Percentiles rank a stretch among this genome's conserved stretches.
Conservation (phyloP, 2,113 vertebrate species). For the Cyanoramphus novaezelandiae region DNA sequence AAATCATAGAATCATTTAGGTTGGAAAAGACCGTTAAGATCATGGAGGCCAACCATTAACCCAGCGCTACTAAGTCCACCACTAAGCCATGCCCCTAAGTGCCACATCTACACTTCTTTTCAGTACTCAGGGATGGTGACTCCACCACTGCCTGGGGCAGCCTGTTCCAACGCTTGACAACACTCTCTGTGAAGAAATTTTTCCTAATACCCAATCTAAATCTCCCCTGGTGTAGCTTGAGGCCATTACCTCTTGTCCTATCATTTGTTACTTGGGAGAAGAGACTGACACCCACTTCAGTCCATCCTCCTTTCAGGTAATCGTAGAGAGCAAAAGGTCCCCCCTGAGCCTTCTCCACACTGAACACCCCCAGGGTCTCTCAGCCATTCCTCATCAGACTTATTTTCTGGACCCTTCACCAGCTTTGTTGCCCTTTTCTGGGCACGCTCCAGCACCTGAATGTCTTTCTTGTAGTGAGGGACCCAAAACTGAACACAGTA, state of each 20-base stretch:
- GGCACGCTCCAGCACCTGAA: accelerated
- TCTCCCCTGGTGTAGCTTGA: background rate
- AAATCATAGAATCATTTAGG: background rate
- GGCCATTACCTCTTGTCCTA: background rate
- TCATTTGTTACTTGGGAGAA: background rate
- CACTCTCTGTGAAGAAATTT: accelerated
- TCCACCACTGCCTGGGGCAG: background rate
- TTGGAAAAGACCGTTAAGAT: background rate
- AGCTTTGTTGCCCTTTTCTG: background rate
- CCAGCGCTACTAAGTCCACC: background rate
- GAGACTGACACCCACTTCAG: accelerated
- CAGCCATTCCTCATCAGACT: background rate
- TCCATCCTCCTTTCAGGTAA: background rate
- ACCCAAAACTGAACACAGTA: accelerated
- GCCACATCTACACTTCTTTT: background rate
- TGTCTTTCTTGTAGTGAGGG: background rate
- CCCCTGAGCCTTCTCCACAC: background rate
- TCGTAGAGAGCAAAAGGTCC: background rate
- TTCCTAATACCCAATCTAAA: background rate
- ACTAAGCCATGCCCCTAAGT: background rate
- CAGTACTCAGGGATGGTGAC: background rate
- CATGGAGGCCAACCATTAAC: background rate
- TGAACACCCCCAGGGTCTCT: background rate
- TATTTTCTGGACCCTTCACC: background rate
- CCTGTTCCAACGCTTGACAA: background rate